Evolutionary conservation across 2,113 vertebrate genomes (phyloP).

Genomic region (Madoqua kirkii): DNA sequence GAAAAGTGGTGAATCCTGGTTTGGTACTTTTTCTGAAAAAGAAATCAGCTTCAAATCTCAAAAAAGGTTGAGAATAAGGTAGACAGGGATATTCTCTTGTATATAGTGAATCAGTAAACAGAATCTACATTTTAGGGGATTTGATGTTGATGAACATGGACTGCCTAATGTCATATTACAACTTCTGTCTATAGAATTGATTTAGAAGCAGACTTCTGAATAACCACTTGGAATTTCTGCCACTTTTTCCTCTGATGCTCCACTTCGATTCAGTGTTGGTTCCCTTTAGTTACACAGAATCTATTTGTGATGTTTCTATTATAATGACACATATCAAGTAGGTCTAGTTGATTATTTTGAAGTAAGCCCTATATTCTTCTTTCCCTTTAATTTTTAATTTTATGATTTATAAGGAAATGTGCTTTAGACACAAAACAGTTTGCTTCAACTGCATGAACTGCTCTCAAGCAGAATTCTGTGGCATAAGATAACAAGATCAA

Average conservation of each 20-base stretch:
- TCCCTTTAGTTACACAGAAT: background rate
- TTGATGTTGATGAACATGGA: background rate
- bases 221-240: background rate
- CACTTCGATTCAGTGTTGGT: background rate
- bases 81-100: background rate
- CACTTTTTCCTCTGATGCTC: background rate
- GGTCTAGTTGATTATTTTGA: background rate
- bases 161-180: background rate
- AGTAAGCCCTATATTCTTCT: background rate
- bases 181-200: background rate
- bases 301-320: background rate
- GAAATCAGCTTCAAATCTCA: background rate
- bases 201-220: background rate
- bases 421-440: background rate
- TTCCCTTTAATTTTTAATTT: slow-evolving; percentile 20
- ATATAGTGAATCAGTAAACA: background rate
- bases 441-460: background rate
- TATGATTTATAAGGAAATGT: background rate
- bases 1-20: background rate
- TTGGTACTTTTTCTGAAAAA: background rate
- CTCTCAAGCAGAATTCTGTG: background rate
- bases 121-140: background rate
- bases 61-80: background rate
- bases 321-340: background rate
- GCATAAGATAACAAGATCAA: background rate